A percentile compares a stretch with the other conserved stretches of the same genome.
phyloP scores from a whole-genome alignment of 2,113 vertebrate genomes.

The Opisthocomus hoazin region DNA sequence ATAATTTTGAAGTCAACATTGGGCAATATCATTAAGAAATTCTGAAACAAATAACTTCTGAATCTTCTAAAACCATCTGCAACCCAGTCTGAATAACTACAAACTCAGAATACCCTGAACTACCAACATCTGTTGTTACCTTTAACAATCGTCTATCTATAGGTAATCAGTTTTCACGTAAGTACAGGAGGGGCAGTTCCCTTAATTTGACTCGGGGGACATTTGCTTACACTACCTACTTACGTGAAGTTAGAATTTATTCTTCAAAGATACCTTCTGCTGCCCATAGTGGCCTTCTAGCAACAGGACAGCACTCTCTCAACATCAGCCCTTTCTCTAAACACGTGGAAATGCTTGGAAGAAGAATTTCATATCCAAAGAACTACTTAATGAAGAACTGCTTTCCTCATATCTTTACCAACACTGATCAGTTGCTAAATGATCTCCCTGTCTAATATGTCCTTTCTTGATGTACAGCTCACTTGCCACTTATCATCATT shows the following conservation, averaged over 20 bases:
- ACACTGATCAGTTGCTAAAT: neutral
- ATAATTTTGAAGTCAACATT: neutral
- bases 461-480: neutral
- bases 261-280: neutral
- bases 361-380: neutral
- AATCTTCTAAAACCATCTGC: neutral
- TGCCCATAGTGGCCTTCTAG: neutral
- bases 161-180: neutral
- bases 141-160: neutral
- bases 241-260: neutral
- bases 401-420: neutral
- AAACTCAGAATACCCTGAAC: neutral
- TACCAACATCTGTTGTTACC: neutral
- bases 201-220: neutral
- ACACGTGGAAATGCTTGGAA: neutral
- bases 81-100: neutral
- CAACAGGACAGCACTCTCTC: neutral
- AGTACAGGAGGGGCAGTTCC: neutral
- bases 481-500: neutral
- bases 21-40: neutral
- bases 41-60: neutral
- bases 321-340: neutral
- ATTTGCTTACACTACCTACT: neutral
- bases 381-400: neutral
- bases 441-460: neutral